A percentile compares a stretch with the other conserved stretches of the same genome.
phyloP scores from a whole-genome alignment of 2,113 vertebrate species.

The mouse (Mus musculus) region GRCm39 chr5:35654501-35655000 shows the following conservation, averaged over 20 bases:
- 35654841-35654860: neutral
- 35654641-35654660: accelerated
- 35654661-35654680: accelerated
- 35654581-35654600: accelerated
- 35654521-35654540: accelerated
- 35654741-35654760: neutral
- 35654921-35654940: conserved; percentile 98
- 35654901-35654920: conserved; percentile 96
- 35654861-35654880: neutral
- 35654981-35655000: conserved; percentile 81
- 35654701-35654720: accelerated
- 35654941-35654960: conserved; percentile 97
- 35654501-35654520: neutral
- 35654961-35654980: conserved; percentile 88
- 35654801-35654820: neutral
- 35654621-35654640: accelerated
- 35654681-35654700: neutral
- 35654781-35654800: neutral
- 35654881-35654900: conserved; percentile 91
- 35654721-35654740: neutral
- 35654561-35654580: neutral
- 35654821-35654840: neutral
- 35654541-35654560: accelerated
- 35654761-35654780: neutral
- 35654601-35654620: accelerated